Evolutionary conservation across 2,797 vertebrate species (phyloP).

Genomic region (Sebastiscus tertius): DNA sequence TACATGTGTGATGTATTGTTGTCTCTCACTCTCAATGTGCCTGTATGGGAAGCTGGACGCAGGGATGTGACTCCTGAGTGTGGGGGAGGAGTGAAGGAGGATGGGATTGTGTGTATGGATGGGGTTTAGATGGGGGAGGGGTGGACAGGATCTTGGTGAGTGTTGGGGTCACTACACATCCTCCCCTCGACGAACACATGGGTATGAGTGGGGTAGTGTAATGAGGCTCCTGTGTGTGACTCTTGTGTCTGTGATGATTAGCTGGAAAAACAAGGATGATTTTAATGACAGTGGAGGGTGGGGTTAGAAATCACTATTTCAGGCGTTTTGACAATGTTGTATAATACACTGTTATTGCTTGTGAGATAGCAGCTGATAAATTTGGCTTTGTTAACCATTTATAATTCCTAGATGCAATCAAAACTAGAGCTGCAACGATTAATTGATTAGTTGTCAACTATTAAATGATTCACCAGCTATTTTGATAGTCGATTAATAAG

Average conservation of each 20-base stretch:
- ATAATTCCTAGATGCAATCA: background rate
- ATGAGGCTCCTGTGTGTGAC: conserved; percentile 17
- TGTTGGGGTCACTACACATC: conserved; percentile 71
- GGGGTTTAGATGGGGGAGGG: conserved; percentile 53
- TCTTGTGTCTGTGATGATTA: conserved; percentile 34
- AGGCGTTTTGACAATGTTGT: background rate
- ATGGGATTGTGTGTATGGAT: background rate
- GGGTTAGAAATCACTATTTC: conserved; percentile 16
- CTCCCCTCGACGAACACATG: conserved; percentile 47
- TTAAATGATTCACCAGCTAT: rapidly evolving
- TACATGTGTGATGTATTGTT: background rate
- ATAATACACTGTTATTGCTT: background rate
- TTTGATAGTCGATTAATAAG: too few species aligned
- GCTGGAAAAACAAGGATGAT: conserved; percentile 12
- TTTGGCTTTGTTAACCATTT: background rate
- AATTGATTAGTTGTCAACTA: rapidly evolving
- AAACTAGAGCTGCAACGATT: background rate
- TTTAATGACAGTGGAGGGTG: background rate
- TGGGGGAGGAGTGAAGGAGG: conserved; percentile 39
- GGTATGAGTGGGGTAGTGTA: conserved; percentile 17
- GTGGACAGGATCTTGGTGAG: conserved; percentile 20
- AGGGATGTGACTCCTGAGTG: conserved; percentile 31
- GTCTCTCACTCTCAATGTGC: background rate
- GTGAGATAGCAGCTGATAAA: background rate
- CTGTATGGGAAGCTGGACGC: background rate